Percentiles rank a stretch among this genome's conserved stretches.
phyloP scores from a whole-genome alignment of 2,888 invertebrate species.

The Bombylius major region DNA sequence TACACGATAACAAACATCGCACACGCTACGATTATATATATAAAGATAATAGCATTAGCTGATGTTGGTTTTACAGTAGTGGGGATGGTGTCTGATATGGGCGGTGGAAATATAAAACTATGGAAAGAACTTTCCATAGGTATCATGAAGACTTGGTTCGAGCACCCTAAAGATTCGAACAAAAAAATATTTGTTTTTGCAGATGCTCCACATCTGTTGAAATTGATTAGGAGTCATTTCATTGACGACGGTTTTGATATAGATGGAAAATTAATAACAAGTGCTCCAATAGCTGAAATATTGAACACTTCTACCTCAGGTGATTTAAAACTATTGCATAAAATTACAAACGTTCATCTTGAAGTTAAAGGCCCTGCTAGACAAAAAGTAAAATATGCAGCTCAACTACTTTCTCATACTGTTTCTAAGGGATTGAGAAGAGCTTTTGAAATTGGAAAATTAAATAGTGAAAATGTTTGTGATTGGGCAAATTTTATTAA shows the following conservation, averaged over 20 bases:
- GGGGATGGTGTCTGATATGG: too few species aligned
- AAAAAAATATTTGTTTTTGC: conserved; percentile 8
- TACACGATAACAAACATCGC: too few species aligned
- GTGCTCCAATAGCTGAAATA: conserved; percentile 1
- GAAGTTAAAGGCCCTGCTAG: background rate
- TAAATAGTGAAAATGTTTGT: conserved; percentile 10
- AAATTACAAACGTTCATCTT: background rate
- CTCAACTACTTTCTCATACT: conserved; percentile 19
- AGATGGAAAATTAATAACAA: conserved; percentile 5
- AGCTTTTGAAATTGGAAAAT: conserved; percentile 12
- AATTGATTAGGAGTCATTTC: conserved; percentile 15
- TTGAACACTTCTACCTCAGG: background rate
- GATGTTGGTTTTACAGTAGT: too few species aligned
- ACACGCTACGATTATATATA: too few species aligned
- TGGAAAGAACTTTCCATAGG: background rate
- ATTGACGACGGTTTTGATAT: conserved; percentile 11
- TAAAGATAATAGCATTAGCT: too few species aligned
- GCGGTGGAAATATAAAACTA: background rate
- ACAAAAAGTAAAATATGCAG: conserved; percentile 11
- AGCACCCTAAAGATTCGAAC: conserved; percentile 8
- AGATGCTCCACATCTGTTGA: conserved; percentile 11
- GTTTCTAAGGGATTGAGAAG: conserved; percentile 13
- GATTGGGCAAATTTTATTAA: conserved; percentile 17
- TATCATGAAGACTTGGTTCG: conserved; percentile 10
- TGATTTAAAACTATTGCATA: background rate